Evolutionary conservation across 2,888 invertebrate genomes (phyloP).

Genomic region (Tiliacea aurago): DNA sequence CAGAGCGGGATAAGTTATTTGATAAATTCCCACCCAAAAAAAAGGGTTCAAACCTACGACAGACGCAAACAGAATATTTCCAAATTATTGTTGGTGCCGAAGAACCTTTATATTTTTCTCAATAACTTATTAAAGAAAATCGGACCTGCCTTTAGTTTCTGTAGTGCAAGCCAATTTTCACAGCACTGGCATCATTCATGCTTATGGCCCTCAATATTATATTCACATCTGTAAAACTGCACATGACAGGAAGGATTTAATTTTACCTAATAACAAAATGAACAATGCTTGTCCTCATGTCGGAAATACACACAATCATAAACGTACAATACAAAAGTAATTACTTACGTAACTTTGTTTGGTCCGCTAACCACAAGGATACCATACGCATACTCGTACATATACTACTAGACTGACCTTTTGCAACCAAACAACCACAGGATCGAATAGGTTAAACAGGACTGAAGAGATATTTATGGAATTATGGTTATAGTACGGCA

Average conservation of each 20-base stretch:
- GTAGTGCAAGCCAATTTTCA: not conserved
- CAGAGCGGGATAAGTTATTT: too few species aligned
- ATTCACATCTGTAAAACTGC: not conserved
- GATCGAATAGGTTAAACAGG: constrained; percentile 13
- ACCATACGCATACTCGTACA: not conserved
- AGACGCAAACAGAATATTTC: not conserved
- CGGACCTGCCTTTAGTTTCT: not conserved
- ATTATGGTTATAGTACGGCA: too few species aligned
- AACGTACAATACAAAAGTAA: constrained; percentile 20
- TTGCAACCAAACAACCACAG: constrained; percentile 31
- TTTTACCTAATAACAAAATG: not conserved
- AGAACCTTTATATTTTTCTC: not conserved
- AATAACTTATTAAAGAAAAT: not conserved
- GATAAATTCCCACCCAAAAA: too few species aligned
- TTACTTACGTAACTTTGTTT: constrained; percentile 28
- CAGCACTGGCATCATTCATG: not conserved
- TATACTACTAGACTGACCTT: constrained; percentile 18
- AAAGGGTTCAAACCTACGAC: too few species aligned
- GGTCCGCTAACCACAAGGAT: constrained; percentile 44
- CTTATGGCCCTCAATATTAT: too few species aligned
- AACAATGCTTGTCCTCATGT: constrained; percentile 17
- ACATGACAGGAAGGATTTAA: constrained; percentile 12
- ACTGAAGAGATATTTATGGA: not conserved
- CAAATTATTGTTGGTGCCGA: not conserved
- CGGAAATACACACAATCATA: constrained; percentile 6